Evolutionary conservation across 2,888 invertebrate genomes (phyloP).

Genomic region (Onthophagus sagittarius): DNA sequence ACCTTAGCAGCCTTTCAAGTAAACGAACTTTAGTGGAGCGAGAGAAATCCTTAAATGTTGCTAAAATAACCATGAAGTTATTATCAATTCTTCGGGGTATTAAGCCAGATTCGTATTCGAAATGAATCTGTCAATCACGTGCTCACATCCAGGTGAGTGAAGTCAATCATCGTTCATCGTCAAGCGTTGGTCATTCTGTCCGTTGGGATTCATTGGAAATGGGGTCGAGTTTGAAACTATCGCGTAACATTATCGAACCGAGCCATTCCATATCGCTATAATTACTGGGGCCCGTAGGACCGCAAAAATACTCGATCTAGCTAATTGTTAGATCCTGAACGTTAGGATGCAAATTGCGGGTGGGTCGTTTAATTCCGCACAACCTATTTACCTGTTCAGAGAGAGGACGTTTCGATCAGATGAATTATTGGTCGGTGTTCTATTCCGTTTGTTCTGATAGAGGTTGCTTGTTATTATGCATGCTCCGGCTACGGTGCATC

Average conservation of each 20-base stretch:
- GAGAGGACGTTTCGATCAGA: background rate
- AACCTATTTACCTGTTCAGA: background rate
- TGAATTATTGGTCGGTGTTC: background rate
- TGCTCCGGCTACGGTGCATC: background rate
- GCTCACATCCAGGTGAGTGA: too few species aligned
- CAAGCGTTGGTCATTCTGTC: too few species aligned
- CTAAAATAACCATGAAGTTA: too few species aligned
- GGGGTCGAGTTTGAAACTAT: too few species aligned
- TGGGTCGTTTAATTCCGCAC: background rate
- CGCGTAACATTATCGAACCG: too few species aligned
- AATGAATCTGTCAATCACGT: background rate
- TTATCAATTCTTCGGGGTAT: too few species aligned
- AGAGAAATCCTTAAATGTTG: background rate
- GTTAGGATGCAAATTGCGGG: background rate
- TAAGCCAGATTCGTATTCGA: background rate
- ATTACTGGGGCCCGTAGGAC: too few species aligned
- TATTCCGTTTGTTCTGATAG: background rate
- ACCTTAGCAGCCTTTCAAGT: conserved; percentile 1
- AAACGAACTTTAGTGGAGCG: background rate
- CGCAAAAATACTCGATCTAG: background rate
- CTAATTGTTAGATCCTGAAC: background rate
- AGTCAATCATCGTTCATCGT: too few species aligned
- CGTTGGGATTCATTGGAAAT: too few species aligned
- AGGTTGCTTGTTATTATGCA: background rate
- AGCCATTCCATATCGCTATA: too few species aligned